Evolutionary conservation across 2,888 invertebrate species (phyloP).

Genomic region (Caenorhabditis panamensis): DNA sequence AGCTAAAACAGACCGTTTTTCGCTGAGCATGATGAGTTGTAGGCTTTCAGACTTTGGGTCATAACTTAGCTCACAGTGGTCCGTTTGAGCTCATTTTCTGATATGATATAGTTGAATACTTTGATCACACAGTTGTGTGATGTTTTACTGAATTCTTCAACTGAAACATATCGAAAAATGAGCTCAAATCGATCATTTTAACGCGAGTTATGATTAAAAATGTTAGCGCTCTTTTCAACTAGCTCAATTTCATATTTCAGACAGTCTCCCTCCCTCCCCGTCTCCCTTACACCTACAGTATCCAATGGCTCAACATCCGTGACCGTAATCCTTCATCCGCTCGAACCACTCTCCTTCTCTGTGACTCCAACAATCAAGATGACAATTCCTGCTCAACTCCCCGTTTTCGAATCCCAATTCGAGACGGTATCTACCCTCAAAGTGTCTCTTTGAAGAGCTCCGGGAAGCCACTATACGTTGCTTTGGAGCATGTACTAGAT

Average conservation of each 20-base stretch:
- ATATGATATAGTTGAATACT: too few relatives aligned
- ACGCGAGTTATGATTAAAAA: too few relatives aligned
- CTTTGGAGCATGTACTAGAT: slow-evolving; percentile 71
- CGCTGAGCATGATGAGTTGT: too few relatives aligned
- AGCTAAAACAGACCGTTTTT: too few relatives aligned
- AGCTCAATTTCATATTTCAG: slow-evolving; percentile 55
- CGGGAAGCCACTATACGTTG: slow-evolving; percentile 73
- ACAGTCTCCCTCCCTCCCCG: slow-evolving; percentile 76
- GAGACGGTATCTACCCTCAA: slow-evolving; percentile 77
- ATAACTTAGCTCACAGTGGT: too few relatives aligned
- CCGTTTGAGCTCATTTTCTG: too few relatives aligned
- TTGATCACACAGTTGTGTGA: too few relatives aligned
- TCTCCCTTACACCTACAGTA: slow-evolving; percentile 79
- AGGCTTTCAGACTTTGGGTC: too few relatives aligned
- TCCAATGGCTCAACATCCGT: slow-evolving; percentile 78
- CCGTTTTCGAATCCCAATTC: slow-evolving; percentile 73
- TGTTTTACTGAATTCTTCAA: too few relatives aligned
- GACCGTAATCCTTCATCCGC: slow-evolving; percentile 66
- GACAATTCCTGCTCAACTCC: slow-evolving; percentile 53
- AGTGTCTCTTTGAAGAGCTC: slow-evolving; percentile 73
- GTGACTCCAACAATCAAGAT: slow-evolving; percentile 62
- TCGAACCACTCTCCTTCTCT: slow-evolving; percentile 56
- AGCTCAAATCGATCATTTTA: too few relatives aligned
- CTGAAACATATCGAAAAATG: too few relatives aligned
- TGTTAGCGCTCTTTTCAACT: background rate